Conservation (phyloP, 2,797 vertebrate genomes). For the Eleutherodactylus coqui region DNA sequence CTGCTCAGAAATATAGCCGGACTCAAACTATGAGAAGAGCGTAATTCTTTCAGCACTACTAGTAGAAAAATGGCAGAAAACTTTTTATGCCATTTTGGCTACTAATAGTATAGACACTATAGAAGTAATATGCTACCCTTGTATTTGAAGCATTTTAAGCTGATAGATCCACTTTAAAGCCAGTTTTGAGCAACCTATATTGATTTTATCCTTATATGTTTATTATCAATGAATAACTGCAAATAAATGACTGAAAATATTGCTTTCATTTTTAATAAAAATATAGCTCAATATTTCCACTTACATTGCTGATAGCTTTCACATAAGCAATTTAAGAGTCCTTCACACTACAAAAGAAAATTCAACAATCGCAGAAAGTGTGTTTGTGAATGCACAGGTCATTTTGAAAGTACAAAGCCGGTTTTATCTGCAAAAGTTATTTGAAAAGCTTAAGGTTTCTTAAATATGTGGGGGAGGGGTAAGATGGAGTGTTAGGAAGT, state of each 20-base stretch:
- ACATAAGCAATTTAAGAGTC: conserved; percentile 70
- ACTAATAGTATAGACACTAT: too few species aligned
- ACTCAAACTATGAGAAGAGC: too few species aligned
- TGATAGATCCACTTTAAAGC: too few species aligned
- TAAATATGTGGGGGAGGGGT: conserved; percentile 60
- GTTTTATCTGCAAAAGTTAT: conserved; percentile 66
- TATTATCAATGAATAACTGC: too few species aligned
- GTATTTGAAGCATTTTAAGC: too few species aligned
- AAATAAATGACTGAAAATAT: not conserved
- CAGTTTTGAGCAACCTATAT: too few species aligned
- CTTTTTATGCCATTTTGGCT: too few species aligned
- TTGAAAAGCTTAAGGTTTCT: conserved; percentile 68
- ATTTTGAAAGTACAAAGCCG: conserved; percentile 62
- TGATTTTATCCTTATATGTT: too few species aligned
- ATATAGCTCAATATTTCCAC: conserved; percentile 35
- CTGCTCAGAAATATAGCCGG: too few species aligned
- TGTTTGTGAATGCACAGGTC: conserved; percentile 66
- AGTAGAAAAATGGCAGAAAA: too few species aligned
- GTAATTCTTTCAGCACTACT: too few species aligned
- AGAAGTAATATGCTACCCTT: too few species aligned
- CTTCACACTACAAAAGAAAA: conserved; percentile 66
- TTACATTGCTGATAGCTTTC: conserved; percentile 68
- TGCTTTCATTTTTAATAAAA: conserved; percentile 4
- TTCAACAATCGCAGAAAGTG: conserved; percentile 66
- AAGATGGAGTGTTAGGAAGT: conserved; percentile 54